Percentiles rank a stretch among this genome's conserved stretches.
These are phyloP conservation scores for Narcine bancroftii DNA, from an alignment of 2,113 vertebrate species.

Conservation along the genomic window DNA sequence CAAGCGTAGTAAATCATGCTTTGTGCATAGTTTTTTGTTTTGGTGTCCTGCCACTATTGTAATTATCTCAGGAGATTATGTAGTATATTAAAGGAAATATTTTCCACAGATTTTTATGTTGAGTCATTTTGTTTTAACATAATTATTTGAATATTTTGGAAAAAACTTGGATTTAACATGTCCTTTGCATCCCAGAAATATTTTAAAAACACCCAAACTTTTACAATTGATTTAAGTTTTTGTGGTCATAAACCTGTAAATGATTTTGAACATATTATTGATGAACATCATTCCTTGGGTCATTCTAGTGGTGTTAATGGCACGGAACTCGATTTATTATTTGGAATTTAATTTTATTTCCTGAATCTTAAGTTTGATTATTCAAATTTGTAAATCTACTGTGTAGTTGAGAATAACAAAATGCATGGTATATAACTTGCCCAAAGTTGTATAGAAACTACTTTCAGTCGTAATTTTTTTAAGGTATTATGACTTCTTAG, in stretches of 20 bases:
- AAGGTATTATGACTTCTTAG: not conserved
- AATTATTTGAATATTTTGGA: not conserved
- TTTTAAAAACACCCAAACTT: not conserved
- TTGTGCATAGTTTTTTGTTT: not conserved
- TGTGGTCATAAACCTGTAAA: not conserved
- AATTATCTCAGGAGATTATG: not conserved
- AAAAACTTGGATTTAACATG: not conserved
- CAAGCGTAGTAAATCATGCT: not conserved
- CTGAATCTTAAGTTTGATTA: not conserved
- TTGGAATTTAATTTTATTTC: not conserved
- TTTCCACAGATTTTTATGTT: not conserved
- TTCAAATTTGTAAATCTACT: not conserved
- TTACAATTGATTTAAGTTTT: not conserved
- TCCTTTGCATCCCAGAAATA: not conserved
- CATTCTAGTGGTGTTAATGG: not conserved
- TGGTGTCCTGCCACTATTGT: not conserved
- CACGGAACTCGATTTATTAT: not conserved
- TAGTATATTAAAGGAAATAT: not conserved
- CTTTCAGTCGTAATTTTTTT: too few relatives aligned
- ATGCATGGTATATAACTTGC: not conserved
- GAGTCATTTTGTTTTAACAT: not conserved
- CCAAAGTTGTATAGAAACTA: not conserved
- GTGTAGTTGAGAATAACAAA: not conserved
- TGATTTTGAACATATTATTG: not conserved
- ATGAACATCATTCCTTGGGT: not conserved